A percentile compares a stretch with the other conserved stretches of the same genome.
phyloP scores from a whole-genome alignment of 2,888 invertebrate species.

The Podotricha telesiphe region DNA sequence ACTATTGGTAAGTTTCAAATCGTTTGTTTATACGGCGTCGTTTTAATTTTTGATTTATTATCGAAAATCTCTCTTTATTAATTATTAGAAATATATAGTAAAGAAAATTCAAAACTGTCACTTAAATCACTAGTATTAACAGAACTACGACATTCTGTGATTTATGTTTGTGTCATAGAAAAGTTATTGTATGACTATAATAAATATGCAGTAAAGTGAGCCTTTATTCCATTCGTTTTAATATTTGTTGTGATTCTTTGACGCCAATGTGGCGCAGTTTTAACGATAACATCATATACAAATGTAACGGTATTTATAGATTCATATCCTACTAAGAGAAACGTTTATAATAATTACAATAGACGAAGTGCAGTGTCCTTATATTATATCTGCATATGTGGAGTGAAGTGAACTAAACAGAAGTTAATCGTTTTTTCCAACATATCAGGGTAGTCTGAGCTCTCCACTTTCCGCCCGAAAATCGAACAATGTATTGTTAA shows the following conservation, averaged over 20 bases:
- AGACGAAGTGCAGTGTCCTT: too few relatives aligned
- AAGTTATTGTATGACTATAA: conserved; percentile 5
- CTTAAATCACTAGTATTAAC: conserved; percentile 4
- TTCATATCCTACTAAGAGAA: not conserved
- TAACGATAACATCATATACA: not conserved
- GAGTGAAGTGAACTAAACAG: too few relatives aligned
- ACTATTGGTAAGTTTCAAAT: too few relatives aligned
- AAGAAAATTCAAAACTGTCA: conserved; percentile 5
- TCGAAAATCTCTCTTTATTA: too few relatives aligned
- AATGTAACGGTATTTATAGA: not conserved
- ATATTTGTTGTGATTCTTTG: not conserved
- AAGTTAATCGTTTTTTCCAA: too few relatives aligned
- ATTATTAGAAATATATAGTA: not conserved
- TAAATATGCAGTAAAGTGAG: not conserved
- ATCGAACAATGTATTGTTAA: too few relatives aligned
- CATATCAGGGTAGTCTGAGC: too few relatives aligned
- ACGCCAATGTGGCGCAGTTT: not conserved
- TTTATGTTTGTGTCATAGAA: not conserved
- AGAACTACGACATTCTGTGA: not conserved
- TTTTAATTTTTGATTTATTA: too few relatives aligned
- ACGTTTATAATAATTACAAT: too few relatives aligned
- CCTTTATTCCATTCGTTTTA: not conserved
- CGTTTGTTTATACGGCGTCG: too few relatives aligned
- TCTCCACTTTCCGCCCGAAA: too few relatives aligned
- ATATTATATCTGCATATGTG: too few relatives aligned